Evolutionary conservation across 2,113 vertebrate genomes (phyloP), one percentile per base, ranked within the genome.

Genomic region (Cryptomyrus ogoouensis): DNA sequence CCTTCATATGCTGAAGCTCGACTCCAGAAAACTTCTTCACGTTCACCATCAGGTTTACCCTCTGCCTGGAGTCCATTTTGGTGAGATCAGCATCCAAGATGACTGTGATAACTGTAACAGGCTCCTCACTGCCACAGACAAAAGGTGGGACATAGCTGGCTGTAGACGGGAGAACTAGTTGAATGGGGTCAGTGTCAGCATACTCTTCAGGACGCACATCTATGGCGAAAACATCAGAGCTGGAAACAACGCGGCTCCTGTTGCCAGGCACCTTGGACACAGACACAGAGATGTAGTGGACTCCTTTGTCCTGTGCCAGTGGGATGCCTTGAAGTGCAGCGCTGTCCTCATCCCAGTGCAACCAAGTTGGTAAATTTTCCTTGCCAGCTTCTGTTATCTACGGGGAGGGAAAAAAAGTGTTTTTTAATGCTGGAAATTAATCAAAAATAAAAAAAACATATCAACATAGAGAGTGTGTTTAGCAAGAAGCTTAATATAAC

Each of bases 1-100:
- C 94, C 91, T 97, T 97, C 98, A 99, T 98, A 90, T 96, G 96
- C 92, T 96, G 97, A 89, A 97, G 94, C n/a, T 97, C 96, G 21
- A 98, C 97, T 90, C 96, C 96, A 0, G 98, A 98, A 93, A 99
- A 99, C 90, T 94, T 96, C 90, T 90, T 96, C 97, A 99, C 99
- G 80, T 95, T 94, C 70, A 92, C 94, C 89, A 99, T 91, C 70
- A 99, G 96, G 84, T 93, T 95, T 1, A 97, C 94, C 91, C 98
- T 96, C 93, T 99, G 97, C 94, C 96, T 95, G 90, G 98, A 96
- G 91, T 94, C 96, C 98, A 99, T 98, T 96, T 99, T 99, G 91
- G 97, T 98, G 93, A 99, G 95, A 94, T 99, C 98, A 0, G 98
- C 98, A 91, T 99, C 98, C 94, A 99, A 92, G 92, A 99, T 99